phyloP scores from a whole-genome alignment of 2,888 invertebrate genomes.

The Allacma fusca region DNA sequence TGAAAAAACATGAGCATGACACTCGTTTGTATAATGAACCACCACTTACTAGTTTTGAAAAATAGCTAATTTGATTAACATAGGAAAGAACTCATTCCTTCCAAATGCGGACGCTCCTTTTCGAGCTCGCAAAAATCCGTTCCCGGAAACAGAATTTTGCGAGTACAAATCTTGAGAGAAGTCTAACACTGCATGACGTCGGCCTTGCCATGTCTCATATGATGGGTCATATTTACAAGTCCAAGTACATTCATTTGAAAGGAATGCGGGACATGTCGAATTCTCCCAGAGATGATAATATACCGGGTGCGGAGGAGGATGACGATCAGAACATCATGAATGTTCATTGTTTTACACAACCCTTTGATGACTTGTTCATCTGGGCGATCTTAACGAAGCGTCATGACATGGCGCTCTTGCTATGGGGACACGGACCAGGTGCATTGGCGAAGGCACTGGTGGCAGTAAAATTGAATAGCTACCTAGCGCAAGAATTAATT shows the following conservation, averaged over 20 bases:
- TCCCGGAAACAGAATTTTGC: conserved; percentile 66
- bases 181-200: conserved; percentile 85
- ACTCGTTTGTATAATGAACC: no score
- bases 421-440: conserved; percentile 99
- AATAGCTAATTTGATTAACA: no score
- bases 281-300: conserved; percentile 19
- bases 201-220: conserved; percentile 96
- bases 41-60: not conserved
- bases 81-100: conserved; percentile 52
- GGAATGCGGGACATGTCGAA: conserved; percentile 6
- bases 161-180: conserved; percentile 44
- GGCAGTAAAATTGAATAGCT: conserved; percentile 93
- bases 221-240: conserved; percentile 97
- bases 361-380: conserved; percentile 67
- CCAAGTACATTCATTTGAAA: conserved; percentile 54
- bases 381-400: conserved; percentile 98
- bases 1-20: no score
- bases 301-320: not conserved
- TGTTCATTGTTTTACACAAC: conserved; percentile 50
- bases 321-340: conserved; percentile 32
- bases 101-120: conserved; percentile 47
- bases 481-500: conserved; percentile 92
- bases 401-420: conserved; percentile 95
- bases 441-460: conserved; percentile 94
- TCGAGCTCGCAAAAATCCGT: conserved; percentile 50